Evolutionary conservation across 2,113 vertebrate genomes (phyloP).

Genomic region (Lepus timidus): DNA sequence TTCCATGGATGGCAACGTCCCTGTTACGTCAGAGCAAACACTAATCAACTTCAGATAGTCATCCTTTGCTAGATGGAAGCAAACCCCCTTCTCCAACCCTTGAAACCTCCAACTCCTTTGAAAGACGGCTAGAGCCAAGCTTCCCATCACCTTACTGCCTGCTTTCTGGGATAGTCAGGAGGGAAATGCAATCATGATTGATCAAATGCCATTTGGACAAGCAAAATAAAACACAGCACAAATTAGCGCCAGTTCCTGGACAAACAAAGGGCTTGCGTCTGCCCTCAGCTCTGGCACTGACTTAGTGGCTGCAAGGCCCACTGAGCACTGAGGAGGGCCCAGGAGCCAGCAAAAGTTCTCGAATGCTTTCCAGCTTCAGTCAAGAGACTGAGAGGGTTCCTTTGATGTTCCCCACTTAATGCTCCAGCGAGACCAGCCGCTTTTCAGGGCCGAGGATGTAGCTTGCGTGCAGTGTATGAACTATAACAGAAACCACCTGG

Average conservation of each 20-base stretch:
- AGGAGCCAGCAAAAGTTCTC: neutral
- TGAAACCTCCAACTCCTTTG: conserved; percentile 13
- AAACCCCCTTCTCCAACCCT: neutral
- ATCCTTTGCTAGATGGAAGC: conserved; percentile 14
- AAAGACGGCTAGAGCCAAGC: neutral
- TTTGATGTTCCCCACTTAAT: neutral
- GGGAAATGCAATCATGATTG: conserved; percentile 60
- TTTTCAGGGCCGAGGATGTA: neutral
- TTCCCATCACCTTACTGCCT: conserved; percentile 31
- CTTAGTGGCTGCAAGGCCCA: neutral
- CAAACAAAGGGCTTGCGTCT: conserved; percentile 28
- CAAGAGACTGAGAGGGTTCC: neutral
- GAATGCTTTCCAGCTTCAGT: neutral
- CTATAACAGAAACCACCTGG: conserved; percentile 27
- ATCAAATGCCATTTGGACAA: conserved; percentile 59
- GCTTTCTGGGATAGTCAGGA: conserved; percentile 62
- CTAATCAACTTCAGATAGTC: conserved; percentile 37
- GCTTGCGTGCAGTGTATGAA: neutral
- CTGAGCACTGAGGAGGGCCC: conserved; percentile 9
- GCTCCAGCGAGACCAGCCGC: neutral
- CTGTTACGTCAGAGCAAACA: conserved; percentile 46
- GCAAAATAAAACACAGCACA: conserved; percentile 68
- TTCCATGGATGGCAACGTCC: neutral
- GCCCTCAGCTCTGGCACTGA: conserved; percentile 50
- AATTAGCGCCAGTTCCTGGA: conserved; percentile 58